Evolutionary conservation across 2,113 vertebrate species (phyloP), one percentile per base, ranked within the genome.

Genomic region (Cyprinodon tularosa): DNA sequence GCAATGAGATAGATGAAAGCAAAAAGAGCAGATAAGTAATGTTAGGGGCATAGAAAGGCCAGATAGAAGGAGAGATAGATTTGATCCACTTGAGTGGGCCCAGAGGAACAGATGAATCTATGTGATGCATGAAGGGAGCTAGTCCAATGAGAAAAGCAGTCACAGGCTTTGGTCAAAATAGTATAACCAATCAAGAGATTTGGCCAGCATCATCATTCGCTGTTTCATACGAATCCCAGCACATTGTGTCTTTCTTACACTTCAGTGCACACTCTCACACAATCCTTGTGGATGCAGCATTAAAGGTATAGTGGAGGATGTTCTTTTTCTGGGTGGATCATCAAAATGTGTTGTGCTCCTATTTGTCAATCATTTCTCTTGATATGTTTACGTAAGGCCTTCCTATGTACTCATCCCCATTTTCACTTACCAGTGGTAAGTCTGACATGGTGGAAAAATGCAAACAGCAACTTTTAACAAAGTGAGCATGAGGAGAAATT

Each of bases 41-140:
- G 67, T 68, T 72, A 78, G 77, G 72, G 86, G 77, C 71, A 77
- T 76, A 59, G 68, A 72, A 66, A 63, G 64, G 79, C 71, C 67
- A 66, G 66, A 81, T 69, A 80, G 80, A 81, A 82, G 77, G 62
- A 73, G 80, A 88, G 83, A 92, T 82, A 57, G 78, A 91, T 88
- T 12, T 77, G 68, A 77, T 60, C 66, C 72, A 85, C 84, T 82
- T 72, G 63, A 86, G 77, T 62, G 39, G 80, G 81, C 80, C 84
- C 64, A 22, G 50, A 87, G 84, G 79, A 86, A 71, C 61, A 62
- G 74, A 89, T 88, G 84, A 83, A 89, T 86, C 74, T 84, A 14
- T 66, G 74, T 90, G 88, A 91, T 91, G 84, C 88, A 91, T 89
- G 84, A 91, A 83, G 74, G 69, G 76, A 89, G 71, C 69, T 67